Conservation (phyloP, 2,888 invertebrate species). For the Melanargia galathea region DNA sequence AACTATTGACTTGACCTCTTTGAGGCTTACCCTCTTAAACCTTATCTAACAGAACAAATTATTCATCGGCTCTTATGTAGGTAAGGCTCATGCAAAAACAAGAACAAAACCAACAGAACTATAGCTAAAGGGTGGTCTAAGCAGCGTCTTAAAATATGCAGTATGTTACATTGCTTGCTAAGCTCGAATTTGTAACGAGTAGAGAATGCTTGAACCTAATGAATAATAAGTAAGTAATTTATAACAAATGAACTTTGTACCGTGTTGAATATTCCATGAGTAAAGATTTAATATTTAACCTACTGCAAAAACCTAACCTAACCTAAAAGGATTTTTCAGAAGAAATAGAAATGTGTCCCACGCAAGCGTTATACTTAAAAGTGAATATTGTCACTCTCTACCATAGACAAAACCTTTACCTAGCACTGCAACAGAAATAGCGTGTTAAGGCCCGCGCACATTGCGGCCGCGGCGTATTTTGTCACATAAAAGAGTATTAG, state of each 20-base stretch:
- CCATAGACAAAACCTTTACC: not conserved
- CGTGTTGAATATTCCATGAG: slow-evolving; percentile 25
- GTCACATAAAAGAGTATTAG: too few species aligned
- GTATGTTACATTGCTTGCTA: slow-evolving; percentile 19
- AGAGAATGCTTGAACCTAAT: slow-evolving; percentile 26
- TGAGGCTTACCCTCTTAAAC: too few species aligned
- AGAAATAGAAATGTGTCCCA: not conserved
- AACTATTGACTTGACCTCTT: too few species aligned
- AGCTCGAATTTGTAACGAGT: slow-evolving; percentile 26
- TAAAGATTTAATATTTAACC: slow-evolving; percentile 14
- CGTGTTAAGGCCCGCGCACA: too few species aligned
- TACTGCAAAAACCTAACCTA: not conserved
- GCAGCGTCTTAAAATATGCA: slow-evolving; percentile 20
- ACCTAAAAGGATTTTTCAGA: not conserved
- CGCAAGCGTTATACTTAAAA: not conserved
- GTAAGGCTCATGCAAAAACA: not conserved
- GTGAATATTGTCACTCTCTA: not conserved
- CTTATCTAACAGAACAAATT: too few species aligned
- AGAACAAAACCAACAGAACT: not conserved
- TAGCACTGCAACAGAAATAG: not conserved
- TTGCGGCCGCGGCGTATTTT: too few species aligned
- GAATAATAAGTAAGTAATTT: slow-evolving; percentile 28
- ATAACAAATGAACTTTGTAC: slow-evolving; percentile 25
- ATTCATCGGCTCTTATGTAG: not conserved
- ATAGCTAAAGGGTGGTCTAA: slow-evolving; percentile 20